phyloP scores from a whole-genome alignment of 2,113 vertebrate genomes.

The Rhea pennata region DNA sequence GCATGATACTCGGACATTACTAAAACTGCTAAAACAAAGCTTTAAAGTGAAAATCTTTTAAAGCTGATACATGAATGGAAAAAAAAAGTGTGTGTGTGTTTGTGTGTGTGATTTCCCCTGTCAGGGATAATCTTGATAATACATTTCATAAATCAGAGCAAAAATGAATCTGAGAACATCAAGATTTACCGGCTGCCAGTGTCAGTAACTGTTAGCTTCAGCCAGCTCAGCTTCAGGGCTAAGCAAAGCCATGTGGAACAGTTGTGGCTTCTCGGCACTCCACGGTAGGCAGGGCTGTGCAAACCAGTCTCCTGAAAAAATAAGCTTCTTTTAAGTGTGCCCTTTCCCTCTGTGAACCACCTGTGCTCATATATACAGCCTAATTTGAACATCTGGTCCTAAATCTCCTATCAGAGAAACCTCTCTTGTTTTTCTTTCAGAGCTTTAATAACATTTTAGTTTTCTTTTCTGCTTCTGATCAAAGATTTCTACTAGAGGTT shows the following conservation, averaged over 20 bases:
- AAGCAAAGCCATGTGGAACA: neutral
- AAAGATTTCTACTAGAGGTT: neutral
- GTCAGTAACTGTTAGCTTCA: neutral
- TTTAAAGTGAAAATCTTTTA: neutral
- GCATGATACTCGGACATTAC: rapidly evolving
- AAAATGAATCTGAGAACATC: neutral
- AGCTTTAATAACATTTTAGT: neutral
- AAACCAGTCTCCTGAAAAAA: neutral
- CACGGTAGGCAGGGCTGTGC: neutral
- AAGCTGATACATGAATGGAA: neutral
- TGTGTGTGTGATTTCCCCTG: neutral
- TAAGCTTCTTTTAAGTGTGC: rapidly evolving
- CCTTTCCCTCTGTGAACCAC: neutral
- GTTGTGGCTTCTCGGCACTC: neutral
- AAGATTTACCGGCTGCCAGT: neutral
- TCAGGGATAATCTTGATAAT: neutral
- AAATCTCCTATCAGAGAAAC: neutral
- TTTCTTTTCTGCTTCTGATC: neutral
- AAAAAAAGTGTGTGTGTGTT: neutral
- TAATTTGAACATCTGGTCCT: neutral
- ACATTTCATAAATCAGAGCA: neutral
- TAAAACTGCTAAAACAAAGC: neutral
- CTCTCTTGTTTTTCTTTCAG: neutral
- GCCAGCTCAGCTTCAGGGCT: neutral
- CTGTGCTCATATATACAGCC: neutral